Percentiles rank a stretch among this genome's conserved stretches.
Conservation (phyloP, 2,888 invertebrate species). For the Bimastos eiseni region DNA sequence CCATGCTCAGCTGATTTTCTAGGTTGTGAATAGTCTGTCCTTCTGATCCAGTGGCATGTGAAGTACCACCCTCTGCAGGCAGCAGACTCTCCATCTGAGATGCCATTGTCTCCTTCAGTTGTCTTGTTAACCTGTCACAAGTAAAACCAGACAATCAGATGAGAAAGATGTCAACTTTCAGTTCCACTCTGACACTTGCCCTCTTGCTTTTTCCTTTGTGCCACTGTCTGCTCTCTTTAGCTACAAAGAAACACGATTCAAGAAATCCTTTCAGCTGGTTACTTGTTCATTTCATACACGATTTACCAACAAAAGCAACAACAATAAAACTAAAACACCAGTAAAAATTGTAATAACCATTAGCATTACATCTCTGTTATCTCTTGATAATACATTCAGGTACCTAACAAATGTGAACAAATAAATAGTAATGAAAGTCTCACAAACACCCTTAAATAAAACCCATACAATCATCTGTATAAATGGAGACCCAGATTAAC, state of each 20-base stretch:
- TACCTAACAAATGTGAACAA: no score
- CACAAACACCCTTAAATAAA: no score
- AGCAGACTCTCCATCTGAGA: conserved; percentile 43
- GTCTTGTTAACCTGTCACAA: conserved; percentile 43
- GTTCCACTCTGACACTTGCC: no score
- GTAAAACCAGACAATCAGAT: background rate
- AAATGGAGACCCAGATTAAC: no score
- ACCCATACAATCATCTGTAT: background rate
- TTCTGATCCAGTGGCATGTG: conserved; percentile 41
- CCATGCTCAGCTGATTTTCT: conserved; percentile 50
- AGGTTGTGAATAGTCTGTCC: conserved; percentile 52
- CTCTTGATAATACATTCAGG: no score
- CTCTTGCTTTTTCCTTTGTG: no score
- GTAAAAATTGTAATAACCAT: background rate
- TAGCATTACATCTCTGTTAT: background rate
- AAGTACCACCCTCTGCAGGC: background rate
- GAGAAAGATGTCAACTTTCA: background rate
- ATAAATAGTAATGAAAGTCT: no score
- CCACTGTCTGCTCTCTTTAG: background rate
- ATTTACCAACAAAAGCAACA: background rate
- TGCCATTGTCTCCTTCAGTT: conserved; percentile 48
- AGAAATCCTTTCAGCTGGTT: background rate
- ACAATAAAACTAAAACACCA: background rate
- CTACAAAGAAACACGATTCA: no score
- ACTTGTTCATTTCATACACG: background rate